Evolutionary conservation across 2,888 invertebrate species (phyloP), one percentile per base, ranked within the genome.

Genomic region (Cryptocephalus moraei): DNA sequence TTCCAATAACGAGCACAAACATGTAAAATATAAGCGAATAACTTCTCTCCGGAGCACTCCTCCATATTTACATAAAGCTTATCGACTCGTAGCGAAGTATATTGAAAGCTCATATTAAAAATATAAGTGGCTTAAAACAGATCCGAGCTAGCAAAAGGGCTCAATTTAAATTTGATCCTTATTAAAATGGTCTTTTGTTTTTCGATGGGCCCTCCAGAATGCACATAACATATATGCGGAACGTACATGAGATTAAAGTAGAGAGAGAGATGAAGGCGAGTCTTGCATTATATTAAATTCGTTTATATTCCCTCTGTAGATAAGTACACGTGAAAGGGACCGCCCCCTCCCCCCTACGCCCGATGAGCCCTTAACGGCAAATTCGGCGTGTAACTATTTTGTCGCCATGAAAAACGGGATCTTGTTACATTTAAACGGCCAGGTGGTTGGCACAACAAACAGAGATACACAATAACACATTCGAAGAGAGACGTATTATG

Each of bases 161-260:
- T 66, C 66, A 65, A 67, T 66, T 65, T 64, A 67, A 67, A 67
- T 66, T 67, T 64, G 66, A 68, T 68, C 68, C 68, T 66, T 63
- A 66, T 66, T 65, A 66, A 67, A 68, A 64, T 64, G 64, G 61
- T 61, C 67, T 64, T 65, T 68, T 67, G 67, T 67, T 68, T 67
- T 64, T 65, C 61, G 59, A 65, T 63, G 62, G 62, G 60, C 36
- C 33, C 42, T 42, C 31, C 31, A 42, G 41, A 31, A 11, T 22
- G 22, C 22, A 22, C 22, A 22, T 22, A 4, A 22, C 22, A 22
- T n/a, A n/a, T n/a, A n/a, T n/a, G n/a, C n/a, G n/a, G n/a, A n/a
- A n/a, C n/a, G n/a, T n/a, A n/a, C 22, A 6, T 22, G 22, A 22
- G 22, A 22, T 22, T 22, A 22, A 22, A 22, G 3, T 22, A 22